These are phyloP conservation scores for Protaetia brevitarsis DNA, from an alignment of 1,140 invertebrate genomes.

Conservation along the genomic window DNA sequence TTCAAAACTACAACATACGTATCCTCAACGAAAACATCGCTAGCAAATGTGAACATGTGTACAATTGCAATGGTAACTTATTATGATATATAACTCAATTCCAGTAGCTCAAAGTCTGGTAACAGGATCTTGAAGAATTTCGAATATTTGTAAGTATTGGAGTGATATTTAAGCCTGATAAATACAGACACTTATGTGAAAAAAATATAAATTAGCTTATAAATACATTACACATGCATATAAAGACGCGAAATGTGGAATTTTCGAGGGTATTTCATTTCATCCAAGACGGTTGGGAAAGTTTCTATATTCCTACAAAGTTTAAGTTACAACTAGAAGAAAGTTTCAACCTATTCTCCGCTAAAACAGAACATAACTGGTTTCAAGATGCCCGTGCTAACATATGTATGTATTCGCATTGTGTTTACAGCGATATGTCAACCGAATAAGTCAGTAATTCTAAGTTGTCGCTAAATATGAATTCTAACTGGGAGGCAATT, in stretches of 20 bases:
- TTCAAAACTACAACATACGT: background rate
- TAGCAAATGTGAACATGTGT: too few relatives aligned
- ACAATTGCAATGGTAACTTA: too few relatives aligned
- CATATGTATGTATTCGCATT: background rate
- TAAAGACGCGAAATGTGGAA: too few relatives aligned
- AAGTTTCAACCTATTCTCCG: background rate
- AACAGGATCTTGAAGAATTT: too few relatives aligned
- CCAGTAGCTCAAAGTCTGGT: too few relatives aligned
- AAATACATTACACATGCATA: too few relatives aligned
- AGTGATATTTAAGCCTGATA: too few relatives aligned
- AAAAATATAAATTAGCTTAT: too few relatives aligned
- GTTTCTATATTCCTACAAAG: background rate
- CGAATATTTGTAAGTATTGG: too few relatives aligned
- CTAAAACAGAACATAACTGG: background rate
- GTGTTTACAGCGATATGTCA: background rate
- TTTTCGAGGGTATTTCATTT: background rate
- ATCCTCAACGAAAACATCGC: background rate
- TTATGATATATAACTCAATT: too few relatives aligned
- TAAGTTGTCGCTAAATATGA: background rate
- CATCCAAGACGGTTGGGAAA: background rate
- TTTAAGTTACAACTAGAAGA: slow-evolving; percentile 2
- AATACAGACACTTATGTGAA: too few relatives aligned
- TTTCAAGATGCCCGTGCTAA: background rate
- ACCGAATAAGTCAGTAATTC: background rate
- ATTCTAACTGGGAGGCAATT: background rate